Base-by-base conservation (phyloP, 2,888 invertebrate species). In the Drosophila subquinaria region DNA sequence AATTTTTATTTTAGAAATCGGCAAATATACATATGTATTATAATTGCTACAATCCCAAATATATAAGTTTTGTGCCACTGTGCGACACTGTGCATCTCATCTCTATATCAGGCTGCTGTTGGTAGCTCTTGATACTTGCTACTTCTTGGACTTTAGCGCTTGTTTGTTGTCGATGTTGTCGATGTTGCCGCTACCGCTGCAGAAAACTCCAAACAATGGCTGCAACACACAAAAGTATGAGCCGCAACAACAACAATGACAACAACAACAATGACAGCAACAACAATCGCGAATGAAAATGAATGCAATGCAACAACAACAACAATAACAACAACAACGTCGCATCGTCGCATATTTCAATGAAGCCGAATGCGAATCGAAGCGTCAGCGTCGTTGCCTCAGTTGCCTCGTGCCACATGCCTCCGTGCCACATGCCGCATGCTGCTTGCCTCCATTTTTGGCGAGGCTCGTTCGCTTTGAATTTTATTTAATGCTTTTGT, bases 401-500 rank as follows among this genome's bases (percentile, higher is more conserved):
- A 47, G 27, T 47, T n/a, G 47, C 15, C 48, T 8, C 30, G 33
- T 17, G 42, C 17, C 17, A 4, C 5, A 0, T 35, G 50, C 50
- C 33, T 11, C 45, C 9, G 15, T 13, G 38, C 61, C 59, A 13
- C 61, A 48, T 68, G 42, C 67, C 69, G 11, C 52, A 9, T 67
- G 51, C 59, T 52, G 67, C 61, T 33, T 23, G 59, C 55, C 56
- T 57, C 65, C 66, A 68, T 68, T 30, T 73, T 73, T 60, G 63
- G 62, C 68, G 76, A 67, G 76, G 64, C 85, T 72, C 88, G 76
- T 89, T 89, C 88, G 86, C 90, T 87, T 87, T 87, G 88, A 85
- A 87, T 87, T 87, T 87, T 82, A 87, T 89, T 87, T 89, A 87
- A 89, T 89, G 90, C 88, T 88, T 87, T 87, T 87, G 90, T 87